A percentile compares a stretch with the other conserved stretches of the same genome.
phyloP scores from a whole-genome alignment of 2,888 invertebrate species.

The Nephrotoma appendiculata region DNA sequence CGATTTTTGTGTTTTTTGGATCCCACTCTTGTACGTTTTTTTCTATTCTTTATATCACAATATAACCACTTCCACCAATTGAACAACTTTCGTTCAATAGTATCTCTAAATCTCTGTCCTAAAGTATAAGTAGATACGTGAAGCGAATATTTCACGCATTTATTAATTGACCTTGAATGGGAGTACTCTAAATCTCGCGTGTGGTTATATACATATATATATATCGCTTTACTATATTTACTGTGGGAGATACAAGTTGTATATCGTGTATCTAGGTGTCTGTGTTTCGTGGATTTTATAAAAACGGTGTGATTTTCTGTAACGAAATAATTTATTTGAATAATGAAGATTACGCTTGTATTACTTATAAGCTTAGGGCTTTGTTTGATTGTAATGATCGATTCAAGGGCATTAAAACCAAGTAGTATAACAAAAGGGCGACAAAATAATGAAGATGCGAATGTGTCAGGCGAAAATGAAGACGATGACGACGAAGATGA shows the following conservation, averaged over 20 bases:
- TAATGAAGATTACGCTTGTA: neutral
- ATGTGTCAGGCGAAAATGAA: neutral
- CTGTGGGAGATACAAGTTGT: neutral
- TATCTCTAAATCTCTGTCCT: neutral
- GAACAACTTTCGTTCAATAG: neutral
- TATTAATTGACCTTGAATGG: neutral
- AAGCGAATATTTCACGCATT: neutral
- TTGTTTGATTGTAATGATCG: neutral
- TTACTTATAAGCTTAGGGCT: neutral
- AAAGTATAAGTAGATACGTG: constrained; percentile 3
- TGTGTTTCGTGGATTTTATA: neutral
- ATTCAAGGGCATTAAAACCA: neutral
- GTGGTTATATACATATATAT: neutral
- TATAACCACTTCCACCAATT: neutral
- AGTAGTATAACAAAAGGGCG: neutral
- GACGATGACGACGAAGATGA: constrained; percentile 1
- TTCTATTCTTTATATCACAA: neutral
- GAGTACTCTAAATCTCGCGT: neutral
- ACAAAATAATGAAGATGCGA: neutral
- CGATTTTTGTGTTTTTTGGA: neutral
- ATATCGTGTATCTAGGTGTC: neutral
- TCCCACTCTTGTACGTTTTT: neutral
- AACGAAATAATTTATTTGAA: neutral
- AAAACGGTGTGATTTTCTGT: neutral
- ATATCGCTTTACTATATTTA: neutral